These are phyloP conservation scores for Apodemus agrarius DNA, from an alignment of 2,797 vertebrate genomes.

Conservation along the genomic window DNA sequence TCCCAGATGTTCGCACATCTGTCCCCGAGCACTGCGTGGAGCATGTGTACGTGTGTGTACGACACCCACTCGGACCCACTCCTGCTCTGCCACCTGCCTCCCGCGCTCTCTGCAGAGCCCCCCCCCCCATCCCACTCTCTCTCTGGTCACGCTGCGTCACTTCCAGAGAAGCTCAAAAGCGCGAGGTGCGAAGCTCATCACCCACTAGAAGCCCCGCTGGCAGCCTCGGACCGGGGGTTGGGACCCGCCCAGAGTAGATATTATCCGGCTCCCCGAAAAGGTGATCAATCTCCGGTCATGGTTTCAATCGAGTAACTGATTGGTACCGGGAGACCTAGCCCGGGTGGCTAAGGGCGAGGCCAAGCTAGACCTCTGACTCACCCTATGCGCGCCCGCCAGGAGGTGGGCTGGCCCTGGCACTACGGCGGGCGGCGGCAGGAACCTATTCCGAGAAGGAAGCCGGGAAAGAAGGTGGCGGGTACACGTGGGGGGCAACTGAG, in stretches of 20 bases:
- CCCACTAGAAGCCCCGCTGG: background rate
- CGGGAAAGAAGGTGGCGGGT: background rate
- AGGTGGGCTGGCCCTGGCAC: background rate
- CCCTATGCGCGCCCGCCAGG: slow-evolving; percentile 3
- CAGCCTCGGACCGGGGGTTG: background rate
- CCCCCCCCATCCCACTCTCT: slow-evolving; percentile 51
- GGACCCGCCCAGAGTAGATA: background rate
- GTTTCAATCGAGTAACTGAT: background rate
- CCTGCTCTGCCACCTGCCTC: slow-evolving; percentile 75
- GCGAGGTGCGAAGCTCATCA: background rate
- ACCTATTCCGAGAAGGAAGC: slow-evolving; percentile 33
- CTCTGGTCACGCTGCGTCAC: slow-evolving; percentile 60
- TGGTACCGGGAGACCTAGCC: slow-evolving; percentile 31
- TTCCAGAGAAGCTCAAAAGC: slow-evolving; percentile 42
- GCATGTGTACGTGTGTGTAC: slow-evolving; percentile 35
- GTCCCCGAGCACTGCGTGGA: slow-evolving; percentile 55
- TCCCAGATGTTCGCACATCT: slow-evolving; percentile 81
- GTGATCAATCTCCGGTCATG: background rate
- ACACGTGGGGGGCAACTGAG: background rate
- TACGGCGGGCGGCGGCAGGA: background rate
- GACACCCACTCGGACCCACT: slow-evolving; percentile 52
- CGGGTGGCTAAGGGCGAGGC: slow-evolving; percentile 67
- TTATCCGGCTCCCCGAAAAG: background rate
- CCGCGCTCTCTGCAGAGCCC: slow-evolving; percentile 63
- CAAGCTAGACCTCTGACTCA: slow-evolving; percentile 74